These are phyloP conservation scores for Nymphalis urticae DNA, from an alignment of 2,888 invertebrate species.

Conservation along the genomic window DNA sequence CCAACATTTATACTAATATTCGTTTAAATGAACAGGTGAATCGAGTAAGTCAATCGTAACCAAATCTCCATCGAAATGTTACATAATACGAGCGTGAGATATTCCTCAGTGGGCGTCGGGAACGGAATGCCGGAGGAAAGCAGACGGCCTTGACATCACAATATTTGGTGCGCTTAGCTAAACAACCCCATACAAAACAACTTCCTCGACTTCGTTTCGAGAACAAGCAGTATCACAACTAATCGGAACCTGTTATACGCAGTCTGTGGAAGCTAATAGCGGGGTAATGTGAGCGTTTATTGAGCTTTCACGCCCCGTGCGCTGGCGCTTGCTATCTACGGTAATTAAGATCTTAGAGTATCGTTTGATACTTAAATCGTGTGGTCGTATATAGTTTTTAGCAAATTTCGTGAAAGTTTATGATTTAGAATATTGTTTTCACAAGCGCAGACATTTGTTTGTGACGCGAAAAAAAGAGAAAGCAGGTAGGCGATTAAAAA, in stretches of 20 bases:
- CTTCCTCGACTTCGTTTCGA: conserved; percentile 36
- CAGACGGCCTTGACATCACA: conserved; percentile 79
- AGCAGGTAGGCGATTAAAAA: conserved; percentile 72
- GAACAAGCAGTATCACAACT: conserved; percentile 44
- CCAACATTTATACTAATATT: not conserved
- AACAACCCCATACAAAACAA: conserved; percentile 55
- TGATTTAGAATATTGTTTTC: conserved; percentile 34
- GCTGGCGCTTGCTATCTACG: conserved; percentile 63
- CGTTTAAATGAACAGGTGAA: conserved; percentile 38
- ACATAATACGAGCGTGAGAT: conserved; percentile 76
- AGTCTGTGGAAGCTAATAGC: conserved; percentile 55
- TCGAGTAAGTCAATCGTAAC: conserved; percentile 64
- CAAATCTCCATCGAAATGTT: conserved; percentile 67
- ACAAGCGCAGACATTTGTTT: conserved; percentile 39
- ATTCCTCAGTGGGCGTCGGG: conserved; percentile 76
- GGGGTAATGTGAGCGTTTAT: conserved; percentile 55
- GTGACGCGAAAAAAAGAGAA: conserved; percentile 57
- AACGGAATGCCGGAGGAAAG: conserved; percentile 79
- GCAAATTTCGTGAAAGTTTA: conserved; percentile 30
- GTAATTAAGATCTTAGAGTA: conserved; percentile 61
- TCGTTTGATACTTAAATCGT: conserved; percentile 32
- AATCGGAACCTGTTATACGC: conserved; percentile 32
- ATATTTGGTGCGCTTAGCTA: conserved; percentile 71
- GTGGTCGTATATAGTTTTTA: conserved; percentile 21
- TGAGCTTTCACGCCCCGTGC: conserved; percentile 71